Conservation (phyloP, 2,888 invertebrate genomes). For the Monopis laevigella region DNA sequence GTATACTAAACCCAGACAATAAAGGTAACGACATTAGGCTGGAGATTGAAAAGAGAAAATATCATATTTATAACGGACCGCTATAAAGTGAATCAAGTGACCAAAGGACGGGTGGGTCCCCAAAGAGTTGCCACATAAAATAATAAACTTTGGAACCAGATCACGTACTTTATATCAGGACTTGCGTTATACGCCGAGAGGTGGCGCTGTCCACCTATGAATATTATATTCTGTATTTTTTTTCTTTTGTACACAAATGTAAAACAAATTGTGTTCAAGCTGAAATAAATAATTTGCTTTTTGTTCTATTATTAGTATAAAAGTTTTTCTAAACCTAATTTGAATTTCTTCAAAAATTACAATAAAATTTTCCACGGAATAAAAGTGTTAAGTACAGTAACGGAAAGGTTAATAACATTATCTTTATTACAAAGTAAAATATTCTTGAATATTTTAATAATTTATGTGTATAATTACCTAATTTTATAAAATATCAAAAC, state of each 20-base stretch:
- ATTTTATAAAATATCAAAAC: no score
- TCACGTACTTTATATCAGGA: constrained; percentile 7
- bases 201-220: constrained; percentile 6
- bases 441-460: no score
- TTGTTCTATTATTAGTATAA: no score
- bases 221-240: constrained; percentile 1
- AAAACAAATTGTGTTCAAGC: background rate
- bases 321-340: no score
- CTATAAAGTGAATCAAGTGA: constrained; percentile 12
- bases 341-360: no score
- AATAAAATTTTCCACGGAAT: no score
- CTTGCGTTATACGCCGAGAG: constrained; percentile 4
- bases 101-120: constrained; percentile 9
- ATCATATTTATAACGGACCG: constrained; percentile 12
- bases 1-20: constrained; percentile 3
- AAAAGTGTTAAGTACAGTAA: no score
- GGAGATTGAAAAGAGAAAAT: constrained; percentile 11
- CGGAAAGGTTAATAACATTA: no score
- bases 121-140: constrained; percentile 2
- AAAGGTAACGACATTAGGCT: constrained; percentile 10
- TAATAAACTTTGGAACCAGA: constrained; percentile 6
- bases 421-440: no score
- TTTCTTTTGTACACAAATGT: no score
- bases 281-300: no score
- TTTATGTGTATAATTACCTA: no score